phyloP scores from a whole-genome alignment of 2,888 invertebrate genomes.

The Cataglyphis altisquamis region DNA sequence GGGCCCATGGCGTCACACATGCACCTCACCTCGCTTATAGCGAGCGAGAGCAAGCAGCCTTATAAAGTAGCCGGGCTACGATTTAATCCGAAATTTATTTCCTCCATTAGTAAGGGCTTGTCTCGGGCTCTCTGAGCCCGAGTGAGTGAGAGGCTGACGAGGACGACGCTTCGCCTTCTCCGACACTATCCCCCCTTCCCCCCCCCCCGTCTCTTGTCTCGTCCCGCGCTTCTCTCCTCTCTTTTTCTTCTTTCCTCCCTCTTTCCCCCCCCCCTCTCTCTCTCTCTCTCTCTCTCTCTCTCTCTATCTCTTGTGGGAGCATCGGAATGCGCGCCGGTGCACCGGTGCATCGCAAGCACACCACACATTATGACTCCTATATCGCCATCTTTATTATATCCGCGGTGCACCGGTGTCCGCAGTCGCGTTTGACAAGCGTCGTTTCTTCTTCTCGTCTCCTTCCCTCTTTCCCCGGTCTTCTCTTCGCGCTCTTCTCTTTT shows the following conservation, averaged over 20 bases:
- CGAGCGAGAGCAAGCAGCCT: conserved; percentile 82
- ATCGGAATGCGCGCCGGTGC: conserved; percentile 82
- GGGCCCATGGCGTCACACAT: conserved; percentile 79
- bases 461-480: conserved; percentile 44
- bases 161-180: conserved; percentile 75
- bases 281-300: conserved; percentile 10
- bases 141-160: conserved; percentile 84
- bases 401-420: conserved; percentile 75
- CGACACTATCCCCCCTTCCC: conserved; percentile 53
- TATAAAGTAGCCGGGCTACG: conserved; percentile 86
- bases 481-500: conserved; percentile 56
- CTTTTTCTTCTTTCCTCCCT: background rate
- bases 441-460: conserved; percentile 70
- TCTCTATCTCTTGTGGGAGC: conserved; percentile 77
- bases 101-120: conserved; percentile 86
- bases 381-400: conserved; percentile 86
- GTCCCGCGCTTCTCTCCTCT: conserved; percentile 45
- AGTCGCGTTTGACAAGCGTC: conserved; percentile 80
- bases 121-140: conserved; percentile 81
- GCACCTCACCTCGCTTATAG: conserved; percentile 77
- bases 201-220: conserved; percentile 34
- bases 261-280: conserved; percentile 5
- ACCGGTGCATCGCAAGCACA: conserved; percentile 80
- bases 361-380: conserved; percentile 85
- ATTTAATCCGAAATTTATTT: conserved; percentile 86